A percentile compares a stretch with the other conserved stretches of the same genome.
phyloP scores from a whole-genome alignment of 2,113 vertebrate genomes.

The Hypanus sabinus region DNA sequence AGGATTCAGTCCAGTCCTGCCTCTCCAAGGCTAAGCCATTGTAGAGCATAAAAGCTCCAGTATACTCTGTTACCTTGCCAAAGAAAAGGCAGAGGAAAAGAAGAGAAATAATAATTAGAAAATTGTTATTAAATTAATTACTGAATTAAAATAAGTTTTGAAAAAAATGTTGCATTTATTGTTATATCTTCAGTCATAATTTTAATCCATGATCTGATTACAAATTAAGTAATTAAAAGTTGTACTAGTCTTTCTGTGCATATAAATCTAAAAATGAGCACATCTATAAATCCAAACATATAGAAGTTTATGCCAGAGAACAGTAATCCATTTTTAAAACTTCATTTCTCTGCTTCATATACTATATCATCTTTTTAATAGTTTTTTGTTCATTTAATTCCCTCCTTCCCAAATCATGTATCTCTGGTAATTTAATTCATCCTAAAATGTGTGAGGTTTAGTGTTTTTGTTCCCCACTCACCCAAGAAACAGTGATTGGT shows the following conservation, averaged over 20 bases:
- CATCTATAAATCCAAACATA: neutral
- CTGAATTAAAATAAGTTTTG: neutral
- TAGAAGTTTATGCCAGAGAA: neutral
- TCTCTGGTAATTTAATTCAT: neutral
- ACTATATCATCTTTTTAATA: slow-evolving; percentile 1
- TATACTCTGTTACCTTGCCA: neutral
- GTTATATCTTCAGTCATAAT: neutral
- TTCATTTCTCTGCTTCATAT: neutral
- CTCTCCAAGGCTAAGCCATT: neutral
- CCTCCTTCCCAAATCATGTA: neutral
- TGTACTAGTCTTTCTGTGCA: neutral
- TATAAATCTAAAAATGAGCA: neutral
- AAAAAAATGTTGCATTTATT: neutral
- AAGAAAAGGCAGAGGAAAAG: neutral
- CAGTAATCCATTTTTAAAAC: neutral
- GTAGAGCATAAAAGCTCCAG: neutral
- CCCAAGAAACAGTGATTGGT: neutral
- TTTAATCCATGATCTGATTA: neutral
- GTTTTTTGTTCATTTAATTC: neutral
- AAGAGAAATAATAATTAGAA: neutral
- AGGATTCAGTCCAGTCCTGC: neutral
- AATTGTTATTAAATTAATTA: too few species aligned
- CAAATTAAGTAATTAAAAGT: neutral
- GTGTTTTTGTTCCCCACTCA: neutral
- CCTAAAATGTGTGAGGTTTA: neutral